phyloP scores from a whole-genome alignment of 1,140 invertebrate genomes.

The Colletes gigas region DNA sequence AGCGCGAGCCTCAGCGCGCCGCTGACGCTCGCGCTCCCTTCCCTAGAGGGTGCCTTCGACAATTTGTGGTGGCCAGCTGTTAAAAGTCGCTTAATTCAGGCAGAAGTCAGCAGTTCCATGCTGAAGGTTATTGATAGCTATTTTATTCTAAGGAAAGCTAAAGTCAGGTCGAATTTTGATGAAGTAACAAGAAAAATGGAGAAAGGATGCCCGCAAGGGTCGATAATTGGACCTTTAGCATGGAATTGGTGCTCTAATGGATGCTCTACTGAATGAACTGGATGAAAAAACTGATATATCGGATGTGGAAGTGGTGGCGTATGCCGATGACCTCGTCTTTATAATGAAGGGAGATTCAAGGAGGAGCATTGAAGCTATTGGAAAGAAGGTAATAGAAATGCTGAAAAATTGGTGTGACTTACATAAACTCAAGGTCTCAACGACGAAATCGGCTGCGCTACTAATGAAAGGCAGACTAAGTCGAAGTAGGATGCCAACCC shows the following conservation, averaged over 20 bases:
- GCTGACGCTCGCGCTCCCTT: too few species aligned
- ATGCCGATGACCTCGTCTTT: slow-evolving; percentile 71
- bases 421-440: background rate
- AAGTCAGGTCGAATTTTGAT: background rate
- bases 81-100: background rate
- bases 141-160: background rate
- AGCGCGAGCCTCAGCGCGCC: too few species aligned
- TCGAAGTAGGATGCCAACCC: too few species aligned
- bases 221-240: slow-evolving; percentile 74
- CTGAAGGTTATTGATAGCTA: background rate
- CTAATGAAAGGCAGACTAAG: too few species aligned
- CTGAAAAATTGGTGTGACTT: background rate
- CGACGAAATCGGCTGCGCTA: too few species aligned
- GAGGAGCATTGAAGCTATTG: slow-evolving; percentile 54
- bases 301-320: slow-evolving; percentile 56
- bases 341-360: slow-evolving; percentile 61
- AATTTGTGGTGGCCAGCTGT: slow-evolving; percentile 44
- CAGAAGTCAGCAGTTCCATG: background rate
- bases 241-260: slow-evolving; percentile 72
- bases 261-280: slow-evolving; percentile 61
- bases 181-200: background rate
- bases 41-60: slow-evolving; percentile 76
- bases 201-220: slow-evolving; percentile 77
- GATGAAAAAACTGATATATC: slow-evolving; percentile 26
- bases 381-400: background rate